A percentile compares a stretch with the other conserved stretches of the same genome.
Conservation (phyloP, 2,797 vertebrate species). For the Eurystomus glaucurus region DNA sequence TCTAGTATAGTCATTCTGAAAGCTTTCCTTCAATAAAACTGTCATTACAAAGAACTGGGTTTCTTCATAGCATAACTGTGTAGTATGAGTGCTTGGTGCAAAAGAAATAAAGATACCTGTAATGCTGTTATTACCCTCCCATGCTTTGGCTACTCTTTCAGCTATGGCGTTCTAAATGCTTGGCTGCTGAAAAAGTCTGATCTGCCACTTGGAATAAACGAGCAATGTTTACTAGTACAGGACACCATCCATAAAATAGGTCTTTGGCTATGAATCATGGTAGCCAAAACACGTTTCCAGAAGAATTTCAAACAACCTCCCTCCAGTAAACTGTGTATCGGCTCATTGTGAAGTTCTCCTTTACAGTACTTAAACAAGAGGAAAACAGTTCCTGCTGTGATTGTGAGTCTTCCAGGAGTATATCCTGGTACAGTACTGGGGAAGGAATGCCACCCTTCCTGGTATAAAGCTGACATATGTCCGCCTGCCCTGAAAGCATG, state of each 20-base stretch:
- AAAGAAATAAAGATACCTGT: slow-evolving; percentile 43
- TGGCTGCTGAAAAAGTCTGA: neutral
- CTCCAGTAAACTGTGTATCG: neutral
- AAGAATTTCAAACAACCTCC: neutral
- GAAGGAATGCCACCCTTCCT: neutral
- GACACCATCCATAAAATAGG: neutral
- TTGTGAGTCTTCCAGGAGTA: rapidly evolving
- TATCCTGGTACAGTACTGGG: neutral
- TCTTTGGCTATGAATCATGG: neutral
- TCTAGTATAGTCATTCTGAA: slow-evolving; percentile 78
- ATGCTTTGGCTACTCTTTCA: slow-evolving; percentile 29
- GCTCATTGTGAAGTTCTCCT: neutral
- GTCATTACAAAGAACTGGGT: slow-evolving; percentile 69
- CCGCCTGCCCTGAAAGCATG: neutral
- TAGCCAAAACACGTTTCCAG: neutral
- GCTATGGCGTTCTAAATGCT: neutral
- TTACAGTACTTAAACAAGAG: neutral
- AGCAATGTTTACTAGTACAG: neutral
- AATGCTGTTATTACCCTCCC: slow-evolving; percentile 7
- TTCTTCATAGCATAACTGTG: slow-evolving; percentile 34
- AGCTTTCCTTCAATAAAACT: slow-evolving; percentile 75
- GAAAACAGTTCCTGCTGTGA: neutral
- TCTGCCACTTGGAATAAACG: neutral
- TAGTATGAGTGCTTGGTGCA: slow-evolving; percentile 19
- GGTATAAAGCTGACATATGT: neutral